phyloP scores from a whole-genome alignment of 64 coral and sea anemone species.

The Hydrozoanthus tunicans region DNA sequence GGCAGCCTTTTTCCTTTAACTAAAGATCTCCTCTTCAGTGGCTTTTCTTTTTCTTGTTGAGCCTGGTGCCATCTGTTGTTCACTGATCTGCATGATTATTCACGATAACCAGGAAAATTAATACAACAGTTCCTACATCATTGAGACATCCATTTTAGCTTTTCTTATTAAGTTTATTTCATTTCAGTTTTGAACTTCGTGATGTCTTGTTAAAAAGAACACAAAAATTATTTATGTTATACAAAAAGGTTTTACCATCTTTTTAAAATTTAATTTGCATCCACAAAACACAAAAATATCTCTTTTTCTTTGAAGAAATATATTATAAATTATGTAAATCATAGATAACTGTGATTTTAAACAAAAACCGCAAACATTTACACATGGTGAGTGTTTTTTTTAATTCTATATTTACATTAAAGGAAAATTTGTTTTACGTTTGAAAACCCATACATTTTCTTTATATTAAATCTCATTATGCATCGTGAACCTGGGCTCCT shows the following conservation, averaged over 20 bases:
- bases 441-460: too few relatives aligned
- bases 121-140: constrained; percentile 5
- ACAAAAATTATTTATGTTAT: constrained; percentile 10
- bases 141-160: constrained; percentile 25
- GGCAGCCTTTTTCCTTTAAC: constrained; percentile 53
- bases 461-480: too few relatives aligned
- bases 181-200: constrained; percentile 36
- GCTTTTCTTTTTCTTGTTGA: constrained; percentile 46
- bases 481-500: not conserved
- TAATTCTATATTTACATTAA: too few relatives aligned
- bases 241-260: not conserved
- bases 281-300: not conserved
- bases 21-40: constrained; percentile 46
- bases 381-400: not conserved
- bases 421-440: too few relatives aligned
- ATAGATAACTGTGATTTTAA: not conserved
- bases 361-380: not conserved
- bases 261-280: constrained; percentile 11
- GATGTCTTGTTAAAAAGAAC: constrained; percentile 7
- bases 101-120: not conserved
- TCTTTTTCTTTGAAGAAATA: constrained; percentile 8
- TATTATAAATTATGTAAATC: not conserved
- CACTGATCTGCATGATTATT: constrained; percentile 19
- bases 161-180: constrained; percentile 31
- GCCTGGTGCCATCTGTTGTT: constrained; percentile 54